Evolutionary conservation across 1,140 invertebrate genomes (phyloP), one percentile per base, ranked within the genome.

Genomic region (Elymnias hypermnestra): DNA sequence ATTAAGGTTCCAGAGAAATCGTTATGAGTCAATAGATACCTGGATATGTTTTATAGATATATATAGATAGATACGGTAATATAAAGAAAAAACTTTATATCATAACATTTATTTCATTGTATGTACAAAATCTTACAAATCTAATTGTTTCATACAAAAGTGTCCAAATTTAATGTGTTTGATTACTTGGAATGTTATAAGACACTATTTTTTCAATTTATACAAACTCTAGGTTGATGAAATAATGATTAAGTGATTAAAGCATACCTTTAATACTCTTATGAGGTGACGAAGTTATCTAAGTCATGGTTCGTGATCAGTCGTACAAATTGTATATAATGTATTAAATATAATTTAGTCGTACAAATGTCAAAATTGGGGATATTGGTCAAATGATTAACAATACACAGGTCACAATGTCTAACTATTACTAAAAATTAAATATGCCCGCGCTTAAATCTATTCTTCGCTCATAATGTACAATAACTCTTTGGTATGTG

Each of bases 71-170:
- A 35, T 17, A 12, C 22, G 9, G 9, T 17, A 29, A 5, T 18
- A 17, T 44, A 66, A 83, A 72, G 67, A 72, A 72, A 78, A 75
- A 43, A 52, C 62, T 61, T 69, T 78, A 72, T 81, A 77, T 83
- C 70, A 84, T 84, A 76, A 84, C 81, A 84, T 84, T 84, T 84
- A 84, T 84, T 83, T 79, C 70, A 78, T 84, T 83, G 72, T 84
- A 84, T 84, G 81, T 84, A 84, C 81, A 84, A 84, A 84, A 83
- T 75, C 81, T 83, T 84, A 83, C 38, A 81, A 74, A 83, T 72
- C 74, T 83, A 83, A 72, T 61, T 61, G 56, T 75, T 81, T 76
- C 72, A 78, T 84, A 84, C 81, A 84, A 84, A 84, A 83, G 76
- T 84, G 74, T 84, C 78, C 78, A 83, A 84, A 81, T 82, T 81